A percentile compares a stretch with the other conserved stretches of the same genome.
Evolutionary conservation across 1,140 invertebrate species (phyloP).

Genomic region (Samia ricini): DNA sequence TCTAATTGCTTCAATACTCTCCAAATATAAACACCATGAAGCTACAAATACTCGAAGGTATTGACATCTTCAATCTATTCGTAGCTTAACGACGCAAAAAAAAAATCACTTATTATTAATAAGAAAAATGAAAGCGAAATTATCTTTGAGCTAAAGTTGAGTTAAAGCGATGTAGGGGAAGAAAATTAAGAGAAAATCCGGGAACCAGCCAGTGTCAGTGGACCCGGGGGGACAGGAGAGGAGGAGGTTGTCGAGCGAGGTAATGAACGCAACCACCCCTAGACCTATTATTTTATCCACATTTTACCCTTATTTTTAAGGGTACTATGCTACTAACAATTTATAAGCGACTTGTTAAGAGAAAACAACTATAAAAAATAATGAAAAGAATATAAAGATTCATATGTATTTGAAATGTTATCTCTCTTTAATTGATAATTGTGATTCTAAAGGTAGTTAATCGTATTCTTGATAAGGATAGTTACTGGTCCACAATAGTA

Average conservation of each 20-base stretch:
- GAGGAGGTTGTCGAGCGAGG: background rate
- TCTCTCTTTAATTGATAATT: no score
- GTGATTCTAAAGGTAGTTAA: no score
- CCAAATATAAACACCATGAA: no score
- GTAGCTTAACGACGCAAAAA: background rate
- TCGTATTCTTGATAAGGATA: no score
- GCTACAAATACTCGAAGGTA: no score
- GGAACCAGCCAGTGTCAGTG: background rate
- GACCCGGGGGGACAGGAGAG: slow-evolving; percentile 3
- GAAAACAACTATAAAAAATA: no score
- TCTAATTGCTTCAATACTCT: no score
- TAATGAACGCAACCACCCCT: slow-evolving; percentile 13
- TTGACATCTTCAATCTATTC: no score
- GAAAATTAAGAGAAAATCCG: slow-evolving; percentile 20
- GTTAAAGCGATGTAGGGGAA: slow-evolving; percentile 16
- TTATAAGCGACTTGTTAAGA: no score
- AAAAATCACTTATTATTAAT: slow-evolving; percentile 1
- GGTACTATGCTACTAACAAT: slow-evolving; percentile 1
- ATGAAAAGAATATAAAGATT: no score
- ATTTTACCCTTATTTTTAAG: slow-evolving; percentile 24
- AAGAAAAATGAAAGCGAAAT: slow-evolving; percentile 12
- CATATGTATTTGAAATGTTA: no score
- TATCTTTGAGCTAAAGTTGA: slow-evolving; percentile 10
- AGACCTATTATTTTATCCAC: slow-evolving; percentile 24
- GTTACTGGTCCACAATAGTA: no score